phyloP scores from a whole-genome alignment of 2,888 invertebrate species.

The Tipula vernalis region DNA sequence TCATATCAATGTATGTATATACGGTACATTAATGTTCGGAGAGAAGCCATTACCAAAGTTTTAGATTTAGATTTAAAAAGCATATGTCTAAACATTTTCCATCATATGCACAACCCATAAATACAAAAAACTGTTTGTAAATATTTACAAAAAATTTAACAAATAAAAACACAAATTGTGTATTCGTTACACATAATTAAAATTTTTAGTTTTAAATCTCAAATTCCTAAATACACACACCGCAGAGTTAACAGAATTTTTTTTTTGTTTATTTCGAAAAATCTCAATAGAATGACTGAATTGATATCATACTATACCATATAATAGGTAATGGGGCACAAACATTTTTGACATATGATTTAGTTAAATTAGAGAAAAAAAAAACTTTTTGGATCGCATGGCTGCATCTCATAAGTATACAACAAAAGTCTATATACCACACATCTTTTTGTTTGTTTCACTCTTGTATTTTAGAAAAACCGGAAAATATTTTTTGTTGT shows the following conservation, averaged over 20 bases:
- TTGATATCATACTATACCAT: not conserved
- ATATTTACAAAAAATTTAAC: not conserved
- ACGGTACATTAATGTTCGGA: not conserved
- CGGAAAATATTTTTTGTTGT: slow-evolving; percentile 10
- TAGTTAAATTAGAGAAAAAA: not conserved
- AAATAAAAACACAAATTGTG: not conserved
- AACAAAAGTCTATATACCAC: not conserved
- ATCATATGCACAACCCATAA: not conserved
- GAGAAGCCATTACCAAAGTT: not conserved
- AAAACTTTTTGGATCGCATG: not conserved
- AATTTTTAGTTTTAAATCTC: not conserved
- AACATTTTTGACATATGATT: not conserved
- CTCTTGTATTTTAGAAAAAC: slow-evolving; percentile 8
- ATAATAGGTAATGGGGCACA: not conserved
- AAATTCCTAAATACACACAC: not conserved
- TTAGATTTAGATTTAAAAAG: not conserved
- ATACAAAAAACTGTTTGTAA: not conserved
- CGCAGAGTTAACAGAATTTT: not conserved
- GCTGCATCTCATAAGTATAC: not conserved
- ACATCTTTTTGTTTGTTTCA: slow-evolving; percentile 6
- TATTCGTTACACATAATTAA: slow-evolving; percentile 1
- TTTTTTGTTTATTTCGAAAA: not conserved
- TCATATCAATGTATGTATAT: not conserved
- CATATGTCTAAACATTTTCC: not conserved
- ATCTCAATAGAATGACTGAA: not conserved